Percentiles rank a stretch among this genome's conserved stretches.
Conservation (phyloP, 2,113 vertebrate genomes). For the Nesoenas mayeri region DNA sequence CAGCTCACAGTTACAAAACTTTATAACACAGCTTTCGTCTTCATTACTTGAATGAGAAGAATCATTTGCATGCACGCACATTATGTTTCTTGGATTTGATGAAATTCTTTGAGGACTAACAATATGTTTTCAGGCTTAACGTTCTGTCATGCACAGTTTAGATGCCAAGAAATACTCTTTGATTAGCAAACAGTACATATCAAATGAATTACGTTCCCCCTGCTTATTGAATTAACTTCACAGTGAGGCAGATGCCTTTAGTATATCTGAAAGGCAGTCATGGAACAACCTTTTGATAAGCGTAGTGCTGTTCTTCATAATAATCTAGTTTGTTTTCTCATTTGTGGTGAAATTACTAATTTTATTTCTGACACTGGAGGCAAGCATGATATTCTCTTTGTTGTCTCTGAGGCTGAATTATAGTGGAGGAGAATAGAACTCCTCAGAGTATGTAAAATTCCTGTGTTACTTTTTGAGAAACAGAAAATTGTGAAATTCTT, state of each 20-base stretch:
- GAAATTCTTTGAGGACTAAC: conserved; percentile 11
- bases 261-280: neutral
- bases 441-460: conserved; percentile 8
- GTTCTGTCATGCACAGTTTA: neutral
- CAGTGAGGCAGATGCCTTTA: conserved; percentile 1
- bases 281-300: conserved; percentile 20
- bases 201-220: neutral
- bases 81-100: neutral
- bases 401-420: conserved; percentile 49
- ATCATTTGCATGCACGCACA: rapidly evolving
- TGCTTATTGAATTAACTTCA: conserved; percentile 40
- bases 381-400: neutral
- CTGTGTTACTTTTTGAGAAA: conserved; percentile 26
- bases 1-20: neutral
- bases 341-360: conserved; percentile 43
- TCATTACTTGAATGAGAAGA: neutral
- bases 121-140: conserved; percentile 2
- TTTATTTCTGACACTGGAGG: conserved; percentile 36
- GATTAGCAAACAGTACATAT: neutral
- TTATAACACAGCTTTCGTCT: neutral
- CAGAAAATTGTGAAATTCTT: neutral
- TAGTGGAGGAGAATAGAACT: neutral
- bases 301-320: neutral
- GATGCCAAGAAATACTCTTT: conserved; percentile 21
- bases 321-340: conserved; percentile 33